phyloP scores from a whole-genome alignment of 2,888 invertebrate species.

The Leptinotarsa haldemani region DNA sequence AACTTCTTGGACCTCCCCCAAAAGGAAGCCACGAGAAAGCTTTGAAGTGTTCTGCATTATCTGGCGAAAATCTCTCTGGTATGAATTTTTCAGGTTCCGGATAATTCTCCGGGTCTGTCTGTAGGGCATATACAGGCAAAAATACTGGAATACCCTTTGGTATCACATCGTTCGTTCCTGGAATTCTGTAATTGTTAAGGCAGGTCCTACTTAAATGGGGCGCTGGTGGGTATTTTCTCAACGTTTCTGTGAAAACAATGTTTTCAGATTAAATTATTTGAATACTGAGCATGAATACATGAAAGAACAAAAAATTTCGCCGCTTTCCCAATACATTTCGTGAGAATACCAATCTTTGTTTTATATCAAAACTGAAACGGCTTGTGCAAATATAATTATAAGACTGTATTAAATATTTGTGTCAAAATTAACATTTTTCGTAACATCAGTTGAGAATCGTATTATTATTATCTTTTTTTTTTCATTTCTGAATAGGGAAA shows the following conservation, averaged over 20 bases:
- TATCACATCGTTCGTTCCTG: conserved; percentile 21
- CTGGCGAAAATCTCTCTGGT: conserved; percentile 46
- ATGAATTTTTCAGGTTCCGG: conserved; percentile 2
- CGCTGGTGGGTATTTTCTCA: conserved; percentile 30
- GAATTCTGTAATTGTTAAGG: conserved; percentile 18
- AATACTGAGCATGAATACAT: no score
- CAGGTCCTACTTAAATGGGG: conserved; percentile 21
- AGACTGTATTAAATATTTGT: no score
- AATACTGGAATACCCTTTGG: conserved; percentile 25
- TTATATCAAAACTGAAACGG: no score
- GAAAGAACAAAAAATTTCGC: no score
- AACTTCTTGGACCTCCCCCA: conserved; percentile 51
- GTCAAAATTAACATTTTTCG: no score
- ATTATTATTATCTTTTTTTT: background rate
- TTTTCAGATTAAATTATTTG: no score
- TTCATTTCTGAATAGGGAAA: no score
- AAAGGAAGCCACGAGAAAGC: conserved; percentile 50
- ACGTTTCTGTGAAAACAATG: conserved; percentile 13
- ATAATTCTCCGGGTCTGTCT: conserved; percentile 21
- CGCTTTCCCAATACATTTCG: no score
- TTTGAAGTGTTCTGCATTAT: conserved; percentile 38
- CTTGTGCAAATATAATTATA: no score
- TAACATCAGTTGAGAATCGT: background rate
- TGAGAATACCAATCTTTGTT: no score
- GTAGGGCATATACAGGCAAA: conserved; percentile 24